Conservation (phyloP, 2,113 vertebrate species). For the Merops nubicus region DNA sequence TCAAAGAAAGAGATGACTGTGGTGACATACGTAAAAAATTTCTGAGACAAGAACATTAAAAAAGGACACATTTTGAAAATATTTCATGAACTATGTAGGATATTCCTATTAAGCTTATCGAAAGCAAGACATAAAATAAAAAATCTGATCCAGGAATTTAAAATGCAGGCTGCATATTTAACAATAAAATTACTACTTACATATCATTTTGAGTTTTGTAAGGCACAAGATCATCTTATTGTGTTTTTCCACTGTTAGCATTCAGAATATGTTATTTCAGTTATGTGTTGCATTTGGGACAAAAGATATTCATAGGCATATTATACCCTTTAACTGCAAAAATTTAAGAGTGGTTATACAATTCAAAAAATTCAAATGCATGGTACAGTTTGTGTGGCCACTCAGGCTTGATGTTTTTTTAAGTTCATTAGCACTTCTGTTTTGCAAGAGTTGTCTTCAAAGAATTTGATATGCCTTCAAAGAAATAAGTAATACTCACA, state of each 20-base stretch:
- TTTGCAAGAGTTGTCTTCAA: background rate
- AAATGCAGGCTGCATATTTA: background rate
- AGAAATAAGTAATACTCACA: background rate
- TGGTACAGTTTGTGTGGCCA: background rate
- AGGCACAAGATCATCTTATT: background rate
- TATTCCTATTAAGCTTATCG: background rate
- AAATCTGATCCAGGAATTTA: background rate
- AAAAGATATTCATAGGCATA: background rate
- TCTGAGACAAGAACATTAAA: constrained; percentile 40
- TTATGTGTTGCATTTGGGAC: background rate
- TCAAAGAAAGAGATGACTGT: constrained; percentile 26
- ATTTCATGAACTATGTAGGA: constrained; percentile 26
- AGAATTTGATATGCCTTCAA: too few relatives aligned
- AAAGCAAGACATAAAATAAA: constrained; percentile 32
- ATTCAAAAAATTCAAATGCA: background rate
- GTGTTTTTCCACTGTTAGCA: background rate
- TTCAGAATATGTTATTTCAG: background rate
- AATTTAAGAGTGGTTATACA: background rate
- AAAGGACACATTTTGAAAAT: constrained; percentile 1
- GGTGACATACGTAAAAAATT: constrained; percentile 48
- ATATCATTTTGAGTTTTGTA: background rate
- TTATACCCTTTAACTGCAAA: background rate
- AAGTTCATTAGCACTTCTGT: background rate
- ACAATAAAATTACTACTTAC: background rate
- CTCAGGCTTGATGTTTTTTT: background rate